Evolutionary conservation across 2,888 invertebrate genomes (phyloP), one percentile per base, ranked within the genome.

Genomic region (Sminthurinus aureus): DNA sequence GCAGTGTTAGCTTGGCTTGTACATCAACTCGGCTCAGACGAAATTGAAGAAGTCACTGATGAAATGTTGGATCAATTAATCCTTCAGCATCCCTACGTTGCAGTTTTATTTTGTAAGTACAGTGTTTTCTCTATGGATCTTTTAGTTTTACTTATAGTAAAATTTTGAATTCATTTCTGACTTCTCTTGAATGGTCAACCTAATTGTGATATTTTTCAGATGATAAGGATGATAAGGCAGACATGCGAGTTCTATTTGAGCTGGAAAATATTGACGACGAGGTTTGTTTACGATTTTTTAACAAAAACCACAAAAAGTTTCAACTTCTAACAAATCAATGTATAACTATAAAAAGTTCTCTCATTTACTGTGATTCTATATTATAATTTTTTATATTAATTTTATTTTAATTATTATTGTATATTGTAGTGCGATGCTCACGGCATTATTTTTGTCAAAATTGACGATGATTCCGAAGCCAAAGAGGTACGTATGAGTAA

Each of bases 201-300:
- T n/a, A n/a, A n/a, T 15, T 58, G 13, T 2, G 13, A 11, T 58
- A 11, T 58, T 6, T 58, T 58, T 58, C 91, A 96, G 96, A 97
- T 92, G 96, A 96, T 91, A 96, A 95, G 91, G 95, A 96, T 89
- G 96, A 96, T 90, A 96, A 96, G 91, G 95, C 96, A 91, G 96
- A 96, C 90, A 95, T 96, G 90, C 95, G 96, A 91, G 93, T 96
- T 84, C 92, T 97, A 86, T 91, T 92, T 81, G 96, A 96, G 90
- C 91, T 97, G 89, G 97, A 97, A 91, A 96, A 96, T 90, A 97
- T 97, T 89, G 97, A 97, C 90, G 97, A 97, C 89, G 97, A 97
- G 51, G 50, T 51, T 15, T 15, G 58, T 58, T 15, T 58, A 58
- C 15, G 9, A 58, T 15, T 58, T 58, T 52, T 52, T 13, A 8